Percentiles rank a stretch among this genome's conserved stretches.
phyloP scores from a whole-genome alignment of 2,797 vertebrate species.

The Silurus lanzhouensis region DNA sequence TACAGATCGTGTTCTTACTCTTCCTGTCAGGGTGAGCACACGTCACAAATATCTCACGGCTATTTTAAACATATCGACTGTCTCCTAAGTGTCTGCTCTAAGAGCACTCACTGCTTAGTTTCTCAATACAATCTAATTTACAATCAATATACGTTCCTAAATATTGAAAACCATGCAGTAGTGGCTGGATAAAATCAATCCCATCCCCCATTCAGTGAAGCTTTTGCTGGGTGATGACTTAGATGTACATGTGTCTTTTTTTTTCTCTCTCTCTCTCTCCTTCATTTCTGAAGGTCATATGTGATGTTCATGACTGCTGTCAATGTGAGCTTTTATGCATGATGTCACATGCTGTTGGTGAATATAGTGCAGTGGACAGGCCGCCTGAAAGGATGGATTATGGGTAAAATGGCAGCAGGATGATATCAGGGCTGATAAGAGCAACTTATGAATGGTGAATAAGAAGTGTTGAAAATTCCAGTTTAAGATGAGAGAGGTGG shows the following conservation, averaged over 20 bases:
- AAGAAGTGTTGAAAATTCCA: background rate
- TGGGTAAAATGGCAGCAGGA: background rate
- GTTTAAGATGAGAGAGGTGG: background rate
- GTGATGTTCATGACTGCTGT: conserved; percentile 10
- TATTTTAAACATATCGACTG: background rate
- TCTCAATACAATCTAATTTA: conserved; percentile 1
- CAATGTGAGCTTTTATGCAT: conserved; percentile 5
- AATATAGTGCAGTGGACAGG: background rate
- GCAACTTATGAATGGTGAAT: background rate
- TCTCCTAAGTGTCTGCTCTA: background rate
- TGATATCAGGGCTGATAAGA: background rate
- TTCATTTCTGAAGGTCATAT: conserved; percentile 37
- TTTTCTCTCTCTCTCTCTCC: too few species aligned
- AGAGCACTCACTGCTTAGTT: background rate
- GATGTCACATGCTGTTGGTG: conserved; percentile 2
- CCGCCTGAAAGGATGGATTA: background rate
- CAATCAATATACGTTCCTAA: background rate
- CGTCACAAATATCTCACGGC: background rate
- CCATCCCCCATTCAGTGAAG: conserved; percentile 20
- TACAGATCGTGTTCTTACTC: background rate
- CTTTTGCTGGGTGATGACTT: conserved; percentile 7
- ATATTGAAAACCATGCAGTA: background rate
- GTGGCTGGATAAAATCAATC: conserved; percentile 45
- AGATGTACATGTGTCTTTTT: conserved; percentile 21
- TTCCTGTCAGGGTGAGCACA: background rate